Percentiles rank a stretch among this genome's conserved stretches.
Conservation (phyloP, 2,888 invertebrate genomes). For the Notodonta dromedarius region DNA sequence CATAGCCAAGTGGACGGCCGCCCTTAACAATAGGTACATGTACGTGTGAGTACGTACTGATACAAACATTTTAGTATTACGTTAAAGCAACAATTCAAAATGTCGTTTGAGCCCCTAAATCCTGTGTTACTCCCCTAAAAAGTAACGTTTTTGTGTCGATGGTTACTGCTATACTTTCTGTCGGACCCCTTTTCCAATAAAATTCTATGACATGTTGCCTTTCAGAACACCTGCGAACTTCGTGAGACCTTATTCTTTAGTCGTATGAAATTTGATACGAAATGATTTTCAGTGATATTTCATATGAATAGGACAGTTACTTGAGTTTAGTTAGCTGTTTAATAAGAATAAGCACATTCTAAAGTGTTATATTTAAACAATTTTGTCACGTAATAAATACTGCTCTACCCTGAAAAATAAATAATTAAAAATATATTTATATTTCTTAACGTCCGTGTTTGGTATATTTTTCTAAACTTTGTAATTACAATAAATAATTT, state of each 20-base stretch:
- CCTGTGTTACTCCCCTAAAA: slow-evolving; percentile 30
- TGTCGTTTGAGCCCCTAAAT: slow-evolving; percentile 24
- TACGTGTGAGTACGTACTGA: neutral
- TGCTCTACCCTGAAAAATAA: neutral
- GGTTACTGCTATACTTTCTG: slow-evolving; percentile 43
- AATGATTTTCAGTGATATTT: no score
- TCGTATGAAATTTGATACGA: no score
- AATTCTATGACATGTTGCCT: slow-evolving; percentile 45
- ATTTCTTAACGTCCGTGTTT: no score
- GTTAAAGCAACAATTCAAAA: neutral
- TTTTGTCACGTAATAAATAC: neutral
- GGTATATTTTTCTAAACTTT: no score
- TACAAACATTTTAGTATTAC: neutral
- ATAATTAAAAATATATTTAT: no score
- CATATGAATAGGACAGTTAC: no score
- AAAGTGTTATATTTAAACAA: no score
- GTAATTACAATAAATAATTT: no score
- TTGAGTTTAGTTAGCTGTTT: no score
- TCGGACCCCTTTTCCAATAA: slow-evolving; percentile 53
- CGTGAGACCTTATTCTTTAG: slow-evolving; percentile 6
- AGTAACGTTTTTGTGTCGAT: slow-evolving; percentile 37
- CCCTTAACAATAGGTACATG: neutral
- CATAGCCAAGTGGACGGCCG: no score
- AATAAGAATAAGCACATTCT: no score
- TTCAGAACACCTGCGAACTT: slow-evolving; percentile 47